Conservation (phyloP, 2,888 invertebrate genomes). For the Hartigia nigra region DNA sequence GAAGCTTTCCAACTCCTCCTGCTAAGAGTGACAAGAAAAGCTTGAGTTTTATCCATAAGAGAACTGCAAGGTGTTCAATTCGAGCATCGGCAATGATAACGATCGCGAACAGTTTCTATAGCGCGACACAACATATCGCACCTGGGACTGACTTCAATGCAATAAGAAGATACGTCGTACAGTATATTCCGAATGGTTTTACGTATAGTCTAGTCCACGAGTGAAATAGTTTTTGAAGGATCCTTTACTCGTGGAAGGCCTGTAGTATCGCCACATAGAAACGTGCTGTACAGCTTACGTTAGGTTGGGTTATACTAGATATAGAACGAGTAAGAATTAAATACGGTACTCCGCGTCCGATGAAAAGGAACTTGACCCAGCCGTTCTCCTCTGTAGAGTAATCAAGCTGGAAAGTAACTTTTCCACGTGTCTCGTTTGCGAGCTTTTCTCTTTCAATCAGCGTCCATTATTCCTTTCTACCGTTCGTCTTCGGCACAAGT, state of each 20-base stretch:
- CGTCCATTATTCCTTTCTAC: neutral
- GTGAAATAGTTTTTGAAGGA: too few relatives aligned
- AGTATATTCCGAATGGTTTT: neutral
- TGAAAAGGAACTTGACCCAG: neutral
- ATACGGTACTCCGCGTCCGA: neutral
- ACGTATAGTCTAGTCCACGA: too few relatives aligned
- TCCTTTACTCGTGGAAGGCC: too few relatives aligned
- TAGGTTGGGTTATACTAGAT: neutral
- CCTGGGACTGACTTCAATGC: neutral
- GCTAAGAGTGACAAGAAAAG: neutral
- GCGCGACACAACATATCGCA: neutral
- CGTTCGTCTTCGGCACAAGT: neutral
- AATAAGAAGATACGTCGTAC: neutral
- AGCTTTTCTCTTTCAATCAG: neutral
- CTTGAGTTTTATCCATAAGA: neutral
- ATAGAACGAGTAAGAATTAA: neutral
- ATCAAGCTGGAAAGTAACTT: neutral
- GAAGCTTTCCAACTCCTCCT: neutral
- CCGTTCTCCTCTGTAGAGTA: neutral
- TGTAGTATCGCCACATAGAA: neutral
- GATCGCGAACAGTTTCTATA: neutral
- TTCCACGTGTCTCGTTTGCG: neutral
- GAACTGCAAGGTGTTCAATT: neutral
- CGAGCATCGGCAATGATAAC: neutral
- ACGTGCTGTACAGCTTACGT: neutral